These are phyloP conservation scores for Dasyprocta punctata DNA, from an alignment of 2,113 vertebrate genomes.

Conservation along the genomic window DNA sequence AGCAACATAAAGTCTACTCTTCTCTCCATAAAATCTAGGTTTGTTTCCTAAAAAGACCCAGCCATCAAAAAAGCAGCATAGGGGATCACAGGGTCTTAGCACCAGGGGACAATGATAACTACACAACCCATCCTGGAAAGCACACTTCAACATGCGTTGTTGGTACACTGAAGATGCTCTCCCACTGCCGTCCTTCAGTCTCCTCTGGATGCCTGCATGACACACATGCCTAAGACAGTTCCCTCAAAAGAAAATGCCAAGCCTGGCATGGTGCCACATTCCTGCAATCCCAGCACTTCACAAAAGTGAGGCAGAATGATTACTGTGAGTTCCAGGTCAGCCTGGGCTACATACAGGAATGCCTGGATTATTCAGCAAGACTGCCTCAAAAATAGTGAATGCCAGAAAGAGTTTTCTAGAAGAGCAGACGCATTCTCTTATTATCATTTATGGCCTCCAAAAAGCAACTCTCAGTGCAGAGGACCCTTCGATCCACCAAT, in stretches of 20 bases:
- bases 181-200: background rate
- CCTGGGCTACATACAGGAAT: background rate
- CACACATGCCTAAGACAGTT: background rate
- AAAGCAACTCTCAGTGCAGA: background rate
- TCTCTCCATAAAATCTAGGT: background rate
- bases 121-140: background rate
- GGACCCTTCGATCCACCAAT: background rate
- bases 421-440: background rate
- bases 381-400: background rate
- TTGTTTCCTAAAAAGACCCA: background rate
- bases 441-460: background rate
- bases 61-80: background rate
- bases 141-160: accelerated
- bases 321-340: background rate
- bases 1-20: background rate
- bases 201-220: background rate
- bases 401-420: background rate
- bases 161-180: background rate
- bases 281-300: background rate
- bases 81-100: background rate
- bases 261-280: background rate
- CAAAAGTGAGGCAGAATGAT: background rate
- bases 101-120: background rate
- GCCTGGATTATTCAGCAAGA: background rate
- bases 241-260: background rate